Conservation (phyloP, 1,140 invertebrate genomes). For the Drosophila arawakana region DNA sequence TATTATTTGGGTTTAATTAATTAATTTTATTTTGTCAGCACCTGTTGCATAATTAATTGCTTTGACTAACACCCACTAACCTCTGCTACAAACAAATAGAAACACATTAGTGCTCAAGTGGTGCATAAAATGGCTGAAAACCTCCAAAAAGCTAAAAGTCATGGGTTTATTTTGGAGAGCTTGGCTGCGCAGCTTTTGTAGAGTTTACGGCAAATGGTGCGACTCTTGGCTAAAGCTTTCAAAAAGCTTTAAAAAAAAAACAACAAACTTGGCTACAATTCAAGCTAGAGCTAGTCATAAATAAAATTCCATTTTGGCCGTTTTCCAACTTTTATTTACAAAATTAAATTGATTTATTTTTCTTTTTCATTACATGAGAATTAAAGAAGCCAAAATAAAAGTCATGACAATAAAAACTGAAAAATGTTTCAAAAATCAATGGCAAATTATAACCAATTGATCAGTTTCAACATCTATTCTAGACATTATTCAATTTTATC, state of each 20-base stretch:
- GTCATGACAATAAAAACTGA: slow-evolving; percentile 17
- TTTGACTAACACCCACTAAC: slow-evolving; percentile 28
- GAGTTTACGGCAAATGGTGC: neutral
- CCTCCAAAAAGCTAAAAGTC: slow-evolving; percentile 11
- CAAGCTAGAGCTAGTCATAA: neutral
- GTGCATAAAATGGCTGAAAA: slow-evolving; percentile 3
- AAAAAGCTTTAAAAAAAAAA: neutral
- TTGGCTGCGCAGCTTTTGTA: slow-evolving; percentile 8
- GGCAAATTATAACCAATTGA: slow-evolving; percentile 31
- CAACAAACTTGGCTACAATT: no score
- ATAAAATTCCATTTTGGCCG: slow-evolving; percentile 30
- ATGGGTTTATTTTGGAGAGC: neutral
- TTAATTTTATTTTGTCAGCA: slow-evolving; percentile 68
- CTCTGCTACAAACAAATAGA: neutral
- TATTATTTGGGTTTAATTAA: slow-evolving; percentile 75
- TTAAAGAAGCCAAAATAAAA: slow-evolving; percentile 55
- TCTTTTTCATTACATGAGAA: slow-evolving; percentile 54
- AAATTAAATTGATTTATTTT: slow-evolving; percentile 68
- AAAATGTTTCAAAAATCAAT: slow-evolving; percentile 43
- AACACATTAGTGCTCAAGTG: neutral
- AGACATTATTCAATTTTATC: slow-evolving; percentile 26
- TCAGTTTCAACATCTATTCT: slow-evolving; percentile 33
- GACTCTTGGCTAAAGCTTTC: neutral
- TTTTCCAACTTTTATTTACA: slow-evolving; percentile 80
- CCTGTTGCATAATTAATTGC: slow-evolving; percentile 49